These are phyloP conservation scores for Anthophora plumipes DNA, from an alignment of 2,888 invertebrate genomes.

Conservation along the genomic window DNA sequence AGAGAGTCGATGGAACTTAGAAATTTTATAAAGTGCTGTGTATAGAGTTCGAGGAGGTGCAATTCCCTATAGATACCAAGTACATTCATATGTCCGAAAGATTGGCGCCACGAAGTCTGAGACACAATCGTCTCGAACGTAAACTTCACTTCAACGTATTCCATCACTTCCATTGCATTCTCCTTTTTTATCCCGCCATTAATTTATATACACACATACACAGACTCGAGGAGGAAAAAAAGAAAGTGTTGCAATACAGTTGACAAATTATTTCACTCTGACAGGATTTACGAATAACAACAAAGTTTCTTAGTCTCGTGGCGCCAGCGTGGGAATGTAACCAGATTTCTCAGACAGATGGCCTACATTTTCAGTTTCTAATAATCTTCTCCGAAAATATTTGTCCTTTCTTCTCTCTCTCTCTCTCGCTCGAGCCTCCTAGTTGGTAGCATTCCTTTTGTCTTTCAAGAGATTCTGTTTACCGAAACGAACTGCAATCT, in stretches of 20 bases:
- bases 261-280: not conserved
- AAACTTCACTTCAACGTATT: not conserved
- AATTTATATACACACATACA: not conserved
- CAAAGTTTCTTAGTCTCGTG: not conserved
- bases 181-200: not conserved
- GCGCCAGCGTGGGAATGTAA: not conserved
- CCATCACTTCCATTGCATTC: not conserved
- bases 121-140: not conserved
- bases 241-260: not conserved
- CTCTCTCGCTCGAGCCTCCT: not conserved
- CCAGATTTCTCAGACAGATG: not conserved
- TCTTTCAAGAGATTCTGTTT: slow-evolving; percentile 16
- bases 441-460: not conserved
- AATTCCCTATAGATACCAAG: not conserved
- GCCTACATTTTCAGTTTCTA: slow-evolving; percentile 5
- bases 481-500: slow-evolving; percentile 34
- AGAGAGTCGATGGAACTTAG: not conserved
- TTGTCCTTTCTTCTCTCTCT: not conserved
- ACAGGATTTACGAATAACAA: slow-evolving; percentile 1
- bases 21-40: slow-evolving; percentile 4
- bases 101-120: not conserved
- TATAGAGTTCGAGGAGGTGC: not conserved
- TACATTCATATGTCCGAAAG: not conserved
- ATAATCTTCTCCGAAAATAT: slow-evolving; percentile 18
- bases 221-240: no score